Conservation (phyloP, 2,888 invertebrate species). For the Monoplex corrugatus region DNA sequence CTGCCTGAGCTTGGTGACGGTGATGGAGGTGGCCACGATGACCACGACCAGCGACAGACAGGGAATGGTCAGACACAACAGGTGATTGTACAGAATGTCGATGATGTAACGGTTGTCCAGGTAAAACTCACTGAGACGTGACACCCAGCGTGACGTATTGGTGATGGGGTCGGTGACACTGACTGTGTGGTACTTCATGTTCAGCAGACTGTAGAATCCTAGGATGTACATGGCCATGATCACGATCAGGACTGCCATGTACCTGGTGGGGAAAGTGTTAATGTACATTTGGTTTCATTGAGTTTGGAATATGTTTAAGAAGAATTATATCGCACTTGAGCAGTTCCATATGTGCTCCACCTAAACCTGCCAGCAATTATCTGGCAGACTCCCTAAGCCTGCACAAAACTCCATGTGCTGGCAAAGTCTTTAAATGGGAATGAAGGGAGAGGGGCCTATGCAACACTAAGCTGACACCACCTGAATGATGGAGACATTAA, state of each 20-base stretch:
- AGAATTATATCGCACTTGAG: too few relatives aligned
- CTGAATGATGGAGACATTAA: too few relatives aligned
- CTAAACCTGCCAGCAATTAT: too few relatives aligned
- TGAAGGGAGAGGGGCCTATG: too few relatives aligned
- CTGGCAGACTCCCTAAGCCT: too few relatives aligned
- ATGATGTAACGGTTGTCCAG: constrained; percentile 14
- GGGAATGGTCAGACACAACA: constrained; percentile 33
- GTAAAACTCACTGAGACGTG: constrained; percentile 35
- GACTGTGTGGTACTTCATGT: constrained; percentile 38
- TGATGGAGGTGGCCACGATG: constrained; percentile 35
- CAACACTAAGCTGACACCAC: too few relatives aligned
- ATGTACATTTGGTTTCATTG: too few relatives aligned
- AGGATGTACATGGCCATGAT: constrained; percentile 39
- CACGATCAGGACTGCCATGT: constrained; percentile 32
- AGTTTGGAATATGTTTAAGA: background rate
- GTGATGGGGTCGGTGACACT: background rate
- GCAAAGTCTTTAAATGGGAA: too few relatives aligned
- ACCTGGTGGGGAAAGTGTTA: too few relatives aligned
- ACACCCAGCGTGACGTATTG: constrained; percentile 15
- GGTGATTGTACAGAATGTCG: constrained; percentile 42
- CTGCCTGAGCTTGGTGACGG: background rate
- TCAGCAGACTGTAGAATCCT: constrained; percentile 44
- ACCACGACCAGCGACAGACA: constrained; percentile 28
- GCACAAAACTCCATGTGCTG: too few relatives aligned
- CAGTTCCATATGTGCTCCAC: too few relatives aligned